Percentiles rank a stretch among this genome's conserved stretches.
These are phyloP conservation scores for Toxotes chatareus DNA, from an alignment of 2,113 vertebrate genomes.

Conservation along the genomic window DNA sequence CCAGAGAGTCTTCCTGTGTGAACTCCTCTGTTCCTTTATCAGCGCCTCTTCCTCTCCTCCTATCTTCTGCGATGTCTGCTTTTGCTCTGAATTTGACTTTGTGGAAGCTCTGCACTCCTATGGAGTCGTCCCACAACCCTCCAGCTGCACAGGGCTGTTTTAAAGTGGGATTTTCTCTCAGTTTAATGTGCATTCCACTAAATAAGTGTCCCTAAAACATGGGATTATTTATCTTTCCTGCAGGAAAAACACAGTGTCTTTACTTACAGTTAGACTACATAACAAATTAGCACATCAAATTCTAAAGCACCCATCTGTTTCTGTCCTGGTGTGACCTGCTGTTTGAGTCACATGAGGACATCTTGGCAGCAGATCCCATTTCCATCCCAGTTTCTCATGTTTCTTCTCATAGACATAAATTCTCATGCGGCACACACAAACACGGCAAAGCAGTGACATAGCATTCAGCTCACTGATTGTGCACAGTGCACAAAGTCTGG, in stretches of 20 bases:
- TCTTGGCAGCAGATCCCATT: conserved; percentile 40
- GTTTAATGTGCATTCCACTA: not conserved
- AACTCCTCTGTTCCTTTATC: conserved; percentile 55
- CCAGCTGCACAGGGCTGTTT: not conserved
- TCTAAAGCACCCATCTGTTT: conserved; percentile 11
- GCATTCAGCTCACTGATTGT: not conserved
- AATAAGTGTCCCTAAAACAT: not conserved
- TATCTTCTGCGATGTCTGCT: conserved; percentile 60
- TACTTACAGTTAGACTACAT: not conserved
- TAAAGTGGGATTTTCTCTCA: not conserved
- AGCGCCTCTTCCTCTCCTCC: conserved; percentile 52
- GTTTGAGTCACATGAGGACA: conserved; percentile 37
- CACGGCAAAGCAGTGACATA: not conserved
- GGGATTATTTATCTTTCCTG: not conserved
- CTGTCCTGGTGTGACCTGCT: conserved; percentile 49
- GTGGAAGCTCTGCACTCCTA: not conserved
- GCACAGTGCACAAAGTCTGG: not conserved
- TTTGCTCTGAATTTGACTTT: conserved; percentile 55
- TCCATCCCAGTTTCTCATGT: conserved; percentile 46
- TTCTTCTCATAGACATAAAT: conserved; percentile 33
- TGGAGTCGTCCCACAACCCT: not conserved
- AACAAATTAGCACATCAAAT: conserved; percentile 7
- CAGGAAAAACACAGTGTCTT: not conserved
- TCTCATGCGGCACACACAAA: conserved; percentile 11
- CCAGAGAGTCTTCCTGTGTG: conserved; percentile 46